A percentile compares a stretch with the other conserved stretches of the same genome.
Conservation (phyloP, 23 tunicate genomes). For the Phallusia fumigata region DNA sequence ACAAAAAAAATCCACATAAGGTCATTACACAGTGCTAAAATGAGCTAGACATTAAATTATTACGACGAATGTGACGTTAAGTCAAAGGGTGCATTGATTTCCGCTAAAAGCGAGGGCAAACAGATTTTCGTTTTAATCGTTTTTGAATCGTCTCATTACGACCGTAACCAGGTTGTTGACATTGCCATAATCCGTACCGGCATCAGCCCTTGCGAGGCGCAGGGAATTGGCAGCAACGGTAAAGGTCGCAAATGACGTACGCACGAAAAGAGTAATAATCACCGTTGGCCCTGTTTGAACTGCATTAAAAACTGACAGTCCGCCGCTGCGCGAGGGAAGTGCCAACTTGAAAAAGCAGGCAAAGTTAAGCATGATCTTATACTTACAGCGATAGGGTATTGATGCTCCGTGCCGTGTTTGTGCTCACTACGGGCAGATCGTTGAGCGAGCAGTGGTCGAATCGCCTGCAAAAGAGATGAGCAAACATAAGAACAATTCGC, state of each 20-base stretch:
- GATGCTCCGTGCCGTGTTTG: slow-evolving; percentile 3
- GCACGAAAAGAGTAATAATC: background rate
- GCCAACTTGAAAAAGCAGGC: too few species aligned
- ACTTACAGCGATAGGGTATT: slow-evolving; percentile 25
- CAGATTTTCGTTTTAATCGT: background rate
- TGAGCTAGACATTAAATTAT: too few species aligned
- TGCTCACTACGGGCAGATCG: background rate
- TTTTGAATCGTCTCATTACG: background rate
- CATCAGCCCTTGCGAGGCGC: background rate
- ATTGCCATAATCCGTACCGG: background rate
- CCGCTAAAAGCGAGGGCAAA: background rate
- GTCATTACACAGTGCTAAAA: too few species aligned
- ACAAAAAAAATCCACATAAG: too few species aligned
- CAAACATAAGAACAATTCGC: background rate
- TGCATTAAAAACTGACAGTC: background rate
- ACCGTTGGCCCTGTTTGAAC: background rate
- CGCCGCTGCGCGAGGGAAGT: too few species aligned
- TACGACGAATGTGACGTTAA: too few species aligned
- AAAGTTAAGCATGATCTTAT: background rate
- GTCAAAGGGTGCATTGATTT: background rate
- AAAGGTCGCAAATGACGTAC: background rate
- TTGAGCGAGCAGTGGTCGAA: slow-evolving; percentile 24
- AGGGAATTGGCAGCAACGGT: background rate
- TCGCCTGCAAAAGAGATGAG: slow-evolving; percentile 15
- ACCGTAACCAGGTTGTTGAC: slow-evolving; percentile 1